Evolutionary conservation across 2,113 vertebrate genomes (phyloP).

Genomic region (Lepus americanus): DNA sequence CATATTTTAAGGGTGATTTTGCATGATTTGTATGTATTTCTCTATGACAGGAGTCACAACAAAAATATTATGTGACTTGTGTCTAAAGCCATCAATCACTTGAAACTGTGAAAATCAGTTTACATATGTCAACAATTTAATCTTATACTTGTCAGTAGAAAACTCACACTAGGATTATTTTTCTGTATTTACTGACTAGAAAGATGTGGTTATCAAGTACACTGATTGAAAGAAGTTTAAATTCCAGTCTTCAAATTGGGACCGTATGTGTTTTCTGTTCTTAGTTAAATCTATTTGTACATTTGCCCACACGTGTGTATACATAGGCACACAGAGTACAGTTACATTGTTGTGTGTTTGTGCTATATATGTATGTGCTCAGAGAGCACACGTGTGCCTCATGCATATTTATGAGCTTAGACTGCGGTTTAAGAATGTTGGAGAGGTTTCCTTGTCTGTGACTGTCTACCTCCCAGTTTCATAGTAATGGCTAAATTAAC

Average conservation of each 20-base stretch:
- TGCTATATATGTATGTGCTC: not conserved
- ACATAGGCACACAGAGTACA: not conserved
- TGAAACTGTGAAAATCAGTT: constrained; percentile 71
- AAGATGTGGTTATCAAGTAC: constrained; percentile 66
- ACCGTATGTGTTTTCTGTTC: constrained; percentile 67
- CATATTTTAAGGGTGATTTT: constrained; percentile 65
- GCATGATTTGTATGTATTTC: constrained; percentile 61
- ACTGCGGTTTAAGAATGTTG: not conserved
- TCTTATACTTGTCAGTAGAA: constrained; percentile 74
- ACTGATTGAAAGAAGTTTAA: constrained; percentile 69
- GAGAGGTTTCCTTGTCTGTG: not conserved
- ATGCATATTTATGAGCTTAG: constrained; percentile 20
- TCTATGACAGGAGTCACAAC: constrained; percentile 69
- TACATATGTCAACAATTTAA: constrained; percentile 79
- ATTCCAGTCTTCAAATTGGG: constrained; percentile 58
- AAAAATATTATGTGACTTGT: constrained; percentile 65
- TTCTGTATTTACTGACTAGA: constrained; percentile 72
- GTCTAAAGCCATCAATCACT: constrained; percentile 65
- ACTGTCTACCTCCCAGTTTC: not conserved
- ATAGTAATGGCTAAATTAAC: not conserved
- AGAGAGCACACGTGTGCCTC: not conserved
- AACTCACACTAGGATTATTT: constrained; percentile 72
- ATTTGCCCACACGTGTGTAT: not conserved
- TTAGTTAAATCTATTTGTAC: constrained; percentile 20
- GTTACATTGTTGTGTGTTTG: constrained; percentile 24